Evolutionary conservation across 2,113 vertebrate genomes (phyloP).

Genomic region (Perognathus longimembris): DNA sequence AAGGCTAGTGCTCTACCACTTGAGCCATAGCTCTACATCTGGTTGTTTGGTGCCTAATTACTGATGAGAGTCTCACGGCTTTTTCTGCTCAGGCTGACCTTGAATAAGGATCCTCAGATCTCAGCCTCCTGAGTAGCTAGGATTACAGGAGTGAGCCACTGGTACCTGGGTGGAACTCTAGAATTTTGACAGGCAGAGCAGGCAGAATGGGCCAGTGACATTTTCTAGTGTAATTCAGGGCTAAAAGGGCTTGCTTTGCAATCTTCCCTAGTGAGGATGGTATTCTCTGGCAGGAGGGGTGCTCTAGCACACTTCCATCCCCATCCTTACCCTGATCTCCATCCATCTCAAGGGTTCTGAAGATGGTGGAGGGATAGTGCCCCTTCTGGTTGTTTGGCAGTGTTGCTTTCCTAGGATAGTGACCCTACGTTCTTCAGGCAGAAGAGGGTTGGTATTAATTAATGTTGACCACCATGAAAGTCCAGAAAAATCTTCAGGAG

Average conservation of each 20-base stretch:
- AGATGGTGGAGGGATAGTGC: accelerated
- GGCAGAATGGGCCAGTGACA: not conserved
- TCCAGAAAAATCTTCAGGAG: not conserved
- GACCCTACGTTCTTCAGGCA: not conserved
- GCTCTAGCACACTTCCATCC: not conserved
- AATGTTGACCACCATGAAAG: accelerated
- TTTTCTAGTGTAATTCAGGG: not conserved
- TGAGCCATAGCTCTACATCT: no score
- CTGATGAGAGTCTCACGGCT: no score
- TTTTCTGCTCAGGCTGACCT: no score
- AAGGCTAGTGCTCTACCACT: no score
- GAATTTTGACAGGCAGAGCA: not conserved
- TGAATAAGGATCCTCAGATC: no score
- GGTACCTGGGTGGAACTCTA: not conserved
- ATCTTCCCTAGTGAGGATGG: no score
- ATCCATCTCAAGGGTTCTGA: not conserved
- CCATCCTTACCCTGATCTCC: not conserved
- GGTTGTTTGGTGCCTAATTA: no score
- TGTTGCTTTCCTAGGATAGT: not conserved
- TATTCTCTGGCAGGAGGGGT: no score
- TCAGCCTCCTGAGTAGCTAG: no score
- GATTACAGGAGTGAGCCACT: no score
- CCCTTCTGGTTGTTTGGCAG: not conserved
- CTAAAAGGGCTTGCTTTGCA: not conserved
- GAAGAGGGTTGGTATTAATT: not conserved